phyloP scores from a whole-genome alignment of 2,888 invertebrate species.

The Drosophila greeni region DNA sequence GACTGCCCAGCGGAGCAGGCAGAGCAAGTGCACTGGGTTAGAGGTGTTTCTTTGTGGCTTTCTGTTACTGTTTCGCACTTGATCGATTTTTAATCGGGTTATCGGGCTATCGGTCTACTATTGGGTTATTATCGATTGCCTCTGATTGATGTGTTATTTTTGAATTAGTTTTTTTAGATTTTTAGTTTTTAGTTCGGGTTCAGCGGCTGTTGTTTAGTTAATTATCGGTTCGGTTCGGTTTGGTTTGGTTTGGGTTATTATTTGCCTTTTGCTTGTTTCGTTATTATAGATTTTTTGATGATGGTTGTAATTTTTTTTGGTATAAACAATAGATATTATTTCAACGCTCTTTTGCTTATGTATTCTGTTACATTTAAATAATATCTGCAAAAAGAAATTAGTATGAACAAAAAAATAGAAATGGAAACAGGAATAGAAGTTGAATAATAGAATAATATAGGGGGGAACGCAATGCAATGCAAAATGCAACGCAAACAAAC shows the following conservation, averaged over 20 bases:
- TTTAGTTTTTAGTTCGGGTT: constrained; percentile 8
- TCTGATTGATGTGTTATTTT: constrained; percentile 10
- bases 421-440: constrained; percentile 34
- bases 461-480: constrained; percentile 17
- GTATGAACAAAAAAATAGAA: constrained; percentile 57
- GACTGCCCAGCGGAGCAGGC: constrained; percentile 48
- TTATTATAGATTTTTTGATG: constrained; percentile 27
- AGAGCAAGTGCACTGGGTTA: constrained; percentile 51
- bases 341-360: constrained; percentile 53
- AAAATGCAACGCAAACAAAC: constrained; percentile 23
- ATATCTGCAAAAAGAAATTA: constrained; percentile 72
- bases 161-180: constrained; percentile 1
- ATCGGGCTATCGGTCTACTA: constrained; percentile 13
- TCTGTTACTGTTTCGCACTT: constrained; percentile 17
- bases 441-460: constrained; percentile 34
- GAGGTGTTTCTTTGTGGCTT: constrained; percentile 42
- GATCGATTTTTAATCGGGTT: constrained; percentile 12
- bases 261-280: constrained; percentile 13
- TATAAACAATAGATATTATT: constrained; percentile 43
- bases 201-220: constrained; percentile 25
- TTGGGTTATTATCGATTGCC: constrained; percentile 16
- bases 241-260: constrained; percentile 3
- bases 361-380: constrained; percentile 67
- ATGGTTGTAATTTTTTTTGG: constrained; percentile 16
- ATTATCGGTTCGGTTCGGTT: constrained; percentile 5